These are phyloP conservation scores for Drosophila anceps DNA, from an alignment of 2,888 invertebrate species.

Conservation along the genomic window DNA sequence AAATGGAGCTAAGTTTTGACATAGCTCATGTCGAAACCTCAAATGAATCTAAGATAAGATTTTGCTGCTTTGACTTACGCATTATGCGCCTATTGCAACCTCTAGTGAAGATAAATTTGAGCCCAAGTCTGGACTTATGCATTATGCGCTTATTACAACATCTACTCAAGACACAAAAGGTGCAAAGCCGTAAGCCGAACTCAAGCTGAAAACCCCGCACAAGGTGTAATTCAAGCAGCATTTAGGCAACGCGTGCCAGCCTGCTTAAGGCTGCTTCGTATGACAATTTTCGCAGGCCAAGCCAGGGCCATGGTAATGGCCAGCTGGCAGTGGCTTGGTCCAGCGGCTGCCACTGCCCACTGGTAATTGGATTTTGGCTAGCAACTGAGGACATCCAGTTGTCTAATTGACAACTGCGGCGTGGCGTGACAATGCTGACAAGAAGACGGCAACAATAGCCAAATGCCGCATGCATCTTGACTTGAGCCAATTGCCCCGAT, in stretches of 20 bases:
- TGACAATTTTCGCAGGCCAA: slow-evolving; percentile 19
- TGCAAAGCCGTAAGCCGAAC: slow-evolving; percentile 27
- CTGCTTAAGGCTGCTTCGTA: slow-evolving; percentile 29
- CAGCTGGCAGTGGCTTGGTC: slow-evolving; percentile 61
- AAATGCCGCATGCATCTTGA: slow-evolving; percentile 67
- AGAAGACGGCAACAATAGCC: slow-evolving; percentile 54
- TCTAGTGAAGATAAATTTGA: not conserved
- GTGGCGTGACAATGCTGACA: slow-evolving; percentile 72
- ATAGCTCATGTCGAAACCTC: not conserved
- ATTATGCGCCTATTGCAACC: not conserved
- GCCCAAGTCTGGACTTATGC: not conserved
- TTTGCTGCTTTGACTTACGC: not conserved
- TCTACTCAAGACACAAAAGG: slow-evolving; percentile 35
- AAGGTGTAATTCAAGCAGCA: slow-evolving; percentile 35
- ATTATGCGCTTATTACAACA: slow-evolving; percentile 48
- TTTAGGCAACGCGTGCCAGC: slow-evolving; percentile 66
- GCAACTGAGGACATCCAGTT: slow-evolving; percentile 33
- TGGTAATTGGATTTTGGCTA: slow-evolving; percentile 66
- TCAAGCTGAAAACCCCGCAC: slow-evolving; percentile 33
- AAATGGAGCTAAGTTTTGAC: not conserved
- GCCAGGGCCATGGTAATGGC: not conserved
- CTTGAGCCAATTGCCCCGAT: slow-evolving; percentile 78
- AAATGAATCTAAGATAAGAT: not conserved
- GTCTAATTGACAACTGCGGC: slow-evolving; percentile 70
- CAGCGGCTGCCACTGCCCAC: slow-evolving; percentile 10